A percentile compares a stretch with the other conserved stretches of the same genome.
phyloP scores from a whole-genome alignment of 2,113 vertebrate genomes.

The Sturnus vulgaris region DNA sequence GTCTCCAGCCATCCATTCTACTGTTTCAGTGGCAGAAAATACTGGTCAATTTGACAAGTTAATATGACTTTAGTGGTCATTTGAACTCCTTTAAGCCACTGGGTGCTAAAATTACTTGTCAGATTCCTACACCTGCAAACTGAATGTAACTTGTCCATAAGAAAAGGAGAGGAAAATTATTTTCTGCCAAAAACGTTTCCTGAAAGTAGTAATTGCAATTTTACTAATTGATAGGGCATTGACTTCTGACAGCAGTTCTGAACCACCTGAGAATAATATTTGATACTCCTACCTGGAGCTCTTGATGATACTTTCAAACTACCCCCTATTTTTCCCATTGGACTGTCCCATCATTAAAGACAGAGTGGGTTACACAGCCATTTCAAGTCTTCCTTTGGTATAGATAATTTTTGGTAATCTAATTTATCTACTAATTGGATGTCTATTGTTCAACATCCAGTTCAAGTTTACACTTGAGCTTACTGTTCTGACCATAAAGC shows the following conservation, averaged over 20 bases:
- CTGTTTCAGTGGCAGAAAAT: conserved; percentile 78
- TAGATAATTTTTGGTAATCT: background rate
- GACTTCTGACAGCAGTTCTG: background rate
- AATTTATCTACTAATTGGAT: background rate
- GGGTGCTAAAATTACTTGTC: conserved; percentile 76
- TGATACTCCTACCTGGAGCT: background rate
- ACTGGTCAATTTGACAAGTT: conserved; percentile 84
- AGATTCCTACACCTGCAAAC: conserved; percentile 68
- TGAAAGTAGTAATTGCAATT: conserved; percentile 41
- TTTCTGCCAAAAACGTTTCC: conserved; percentile 49
- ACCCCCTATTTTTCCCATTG: background rate
- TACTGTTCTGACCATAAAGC: background rate
- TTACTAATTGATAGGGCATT: conserved; percentile 46
- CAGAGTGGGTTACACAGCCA: background rate
- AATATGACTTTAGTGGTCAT: conserved; percentile 80
- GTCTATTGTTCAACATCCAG: background rate
- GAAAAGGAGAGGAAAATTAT: background rate
- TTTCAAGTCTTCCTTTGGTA: background rate
- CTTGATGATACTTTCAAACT: background rate
- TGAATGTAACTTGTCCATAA: conserved; percentile 25
- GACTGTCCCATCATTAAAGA: background rate
- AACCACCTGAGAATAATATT: background rate
- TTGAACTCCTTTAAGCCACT: conserved; percentile 79
- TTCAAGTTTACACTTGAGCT: background rate
- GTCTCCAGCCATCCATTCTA: conserved; percentile 76